A percentile compares a stretch with the other conserved stretches of the same genome.
phyloP scores from a whole-genome alignment of 2,113 vertebrate genomes.

The Podiceps cristatus region DNA sequence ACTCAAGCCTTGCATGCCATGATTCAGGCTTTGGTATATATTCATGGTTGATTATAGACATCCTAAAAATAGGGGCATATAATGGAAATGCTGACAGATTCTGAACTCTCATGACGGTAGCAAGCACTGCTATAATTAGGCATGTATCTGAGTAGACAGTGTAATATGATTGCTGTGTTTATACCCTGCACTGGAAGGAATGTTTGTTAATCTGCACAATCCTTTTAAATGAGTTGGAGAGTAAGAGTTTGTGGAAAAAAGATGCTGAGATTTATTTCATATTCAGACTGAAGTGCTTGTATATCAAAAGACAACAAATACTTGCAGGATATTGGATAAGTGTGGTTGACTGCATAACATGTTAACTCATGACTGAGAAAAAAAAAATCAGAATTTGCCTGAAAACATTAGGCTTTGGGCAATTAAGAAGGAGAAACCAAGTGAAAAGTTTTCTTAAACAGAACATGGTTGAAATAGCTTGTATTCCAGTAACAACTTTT shows the following conservation, averaged over 20 bases:
- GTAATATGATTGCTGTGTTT: background rate
- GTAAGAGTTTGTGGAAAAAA: slow-evolving; percentile 21
- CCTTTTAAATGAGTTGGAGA: slow-evolving; percentile 24
- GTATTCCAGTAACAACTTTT: background rate
- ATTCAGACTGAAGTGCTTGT: background rate
- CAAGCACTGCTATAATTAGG: slow-evolving; percentile 42
- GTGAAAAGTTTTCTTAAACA: background rate
- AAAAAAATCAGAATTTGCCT: background rate
- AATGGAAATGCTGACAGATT: slow-evolving; percentile 12
- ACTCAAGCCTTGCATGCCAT: background rate
- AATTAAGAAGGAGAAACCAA: background rate
- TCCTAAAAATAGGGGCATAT: slow-evolving; percentile 41
- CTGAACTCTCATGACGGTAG: background rate
- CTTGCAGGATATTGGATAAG: slow-evolving; percentile 18
- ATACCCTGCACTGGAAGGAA: slow-evolving; percentile 26
- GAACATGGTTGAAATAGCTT: background rate
- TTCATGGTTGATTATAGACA: background rate
- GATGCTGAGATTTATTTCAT: slow-evolving; percentile 5
- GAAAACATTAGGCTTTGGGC: background rate
- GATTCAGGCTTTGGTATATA: background rate
- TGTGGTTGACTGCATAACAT: background rate
- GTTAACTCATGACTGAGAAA: background rate
- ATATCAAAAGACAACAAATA: background rate
- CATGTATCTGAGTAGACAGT: background rate
- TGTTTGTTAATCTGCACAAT: slow-evolving; percentile 24